Base-by-base conservation (phyloP, 2,888 invertebrate species). In the Doris montereyensis region DNA sequence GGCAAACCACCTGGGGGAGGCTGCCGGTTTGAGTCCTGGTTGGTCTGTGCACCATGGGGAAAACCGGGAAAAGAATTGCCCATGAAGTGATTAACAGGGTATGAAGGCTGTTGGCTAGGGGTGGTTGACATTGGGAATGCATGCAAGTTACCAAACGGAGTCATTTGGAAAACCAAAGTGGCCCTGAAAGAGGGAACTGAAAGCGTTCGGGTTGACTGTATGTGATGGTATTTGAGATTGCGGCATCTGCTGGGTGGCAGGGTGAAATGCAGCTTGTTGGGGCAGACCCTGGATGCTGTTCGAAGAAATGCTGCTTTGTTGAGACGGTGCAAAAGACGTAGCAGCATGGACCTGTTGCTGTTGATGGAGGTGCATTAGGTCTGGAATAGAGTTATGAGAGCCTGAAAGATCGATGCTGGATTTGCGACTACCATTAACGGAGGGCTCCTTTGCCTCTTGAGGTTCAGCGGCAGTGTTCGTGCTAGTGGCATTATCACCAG, bases 371-470 rank as follows among this genome's bases (percentile, higher is more conserved):
- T 79, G 77, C n/a, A 82, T 26, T 34, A 82, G 34, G n/a, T 83
- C 83, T 65, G 83, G 78, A 30, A 82, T 76, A 60, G 79, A 81
- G 65, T 34, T 78, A 30, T 82, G 82, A 17, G 82, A 82, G 5
- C 79, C 79, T 28, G 83, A 79, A 57, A 84, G 26, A 76, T 85
- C 85, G 5, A 81, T 75, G 71, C 84, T 85, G 32, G 84, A 84
- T 62, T 84, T 84, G 24, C 83, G 78, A 73, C 85, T 84, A 71
- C 81, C 79, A 52, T 74, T 78, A n/a, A 72, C 80, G 24, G 81
- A 81, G 0, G 79, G 73, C 13, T 80, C 81, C 2, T 72, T 76
- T 30, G 72, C 35, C 4, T 82, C 81, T 21, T 58, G 32, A 65
- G 35, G 52, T 8, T 76, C 76, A 13, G 71, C 73, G 1, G 60